Evolutionary conservation across 2,888 invertebrate species (phyloP), one percentile per base, ranked within the genome.

Genomic region (Meloe dianella): DNA sequence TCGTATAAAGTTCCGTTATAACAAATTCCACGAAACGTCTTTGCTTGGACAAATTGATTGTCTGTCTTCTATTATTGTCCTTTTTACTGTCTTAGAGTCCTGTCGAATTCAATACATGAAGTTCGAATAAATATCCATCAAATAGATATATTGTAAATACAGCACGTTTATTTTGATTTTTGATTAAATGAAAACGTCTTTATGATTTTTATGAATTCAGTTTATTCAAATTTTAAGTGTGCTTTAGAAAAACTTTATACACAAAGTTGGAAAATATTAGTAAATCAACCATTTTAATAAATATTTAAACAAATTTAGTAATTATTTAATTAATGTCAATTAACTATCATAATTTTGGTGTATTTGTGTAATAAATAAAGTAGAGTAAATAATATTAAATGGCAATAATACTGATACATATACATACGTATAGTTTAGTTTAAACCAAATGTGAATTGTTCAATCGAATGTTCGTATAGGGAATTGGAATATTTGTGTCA

Each of bases 391-490:
- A 17, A 20, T 17, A 47, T 47, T 20, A 47, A 22, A 47, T 9
- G n/a, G 6, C 20, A 9, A 20, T 22, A 10, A 47, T 47, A 47
- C 10, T 2, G 9, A 20, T 47, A 20, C 47, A 47, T 22, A 17
- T 14, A 35, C 5, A 35, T 9, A 30, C 7, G 7, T 22, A 10
- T 20, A 47, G 20, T 20, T 0, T 47, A 9, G 47, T 47, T 47
- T 47, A 20, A 47, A 20, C 47, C 20, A 20, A 47, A 47, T 47
- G 20, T 22, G 47, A 20, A 47, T 47, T 47, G 47, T 10, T 20
- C 47, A 47, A 47, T 22, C 9, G 47, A 47, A 47, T 47, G 47
- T 9, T 47, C 47, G 47, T 47, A 20, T 47, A 47, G 47, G 47
- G 22, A 20, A 20, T 47, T 47, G 47, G 47, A 20, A 47, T 47